These are phyloP conservation scores for Thamnophis sirtalis DNA, from an alignment of 2,113 vertebrate species.

Conservation along the genomic window DNA sequence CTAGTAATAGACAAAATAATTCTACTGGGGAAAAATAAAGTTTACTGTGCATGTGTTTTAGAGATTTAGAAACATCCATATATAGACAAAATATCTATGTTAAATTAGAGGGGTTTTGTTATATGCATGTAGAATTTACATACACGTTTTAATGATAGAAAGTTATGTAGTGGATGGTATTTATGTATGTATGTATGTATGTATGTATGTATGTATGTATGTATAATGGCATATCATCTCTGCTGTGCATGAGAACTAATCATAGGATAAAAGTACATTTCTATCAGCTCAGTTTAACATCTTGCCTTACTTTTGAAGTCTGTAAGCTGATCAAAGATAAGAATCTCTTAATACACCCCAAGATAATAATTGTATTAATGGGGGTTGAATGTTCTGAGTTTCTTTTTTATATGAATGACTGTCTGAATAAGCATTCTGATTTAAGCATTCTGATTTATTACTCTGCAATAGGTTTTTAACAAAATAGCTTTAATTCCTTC, in stretches of 20 bases:
- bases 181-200: too few species aligned
- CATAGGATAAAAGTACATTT: neutral
- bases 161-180: neutral
- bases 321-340: neutral
- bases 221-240: neutral
- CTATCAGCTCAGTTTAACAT: neutral
- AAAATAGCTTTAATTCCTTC: neutral
- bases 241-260: neutral
- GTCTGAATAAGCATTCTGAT: neutral
- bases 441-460: slow-evolving; percentile 5
- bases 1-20: too few species aligned
- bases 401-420: neutral
- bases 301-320: neutral
- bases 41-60: neutral
- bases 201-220: too few species aligned
- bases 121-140: neutral
- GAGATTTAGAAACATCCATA: neutral
- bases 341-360: too few species aligned
- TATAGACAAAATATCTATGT: neutral
- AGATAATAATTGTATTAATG: neutral
- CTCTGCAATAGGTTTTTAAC: neutral
- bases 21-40: neutral
- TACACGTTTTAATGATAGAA: neutral
- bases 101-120: neutral
- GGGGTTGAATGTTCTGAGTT: neutral